Conservation (phyloP, 2,888 invertebrate species). For the Ormyrus rosae region DNA sequence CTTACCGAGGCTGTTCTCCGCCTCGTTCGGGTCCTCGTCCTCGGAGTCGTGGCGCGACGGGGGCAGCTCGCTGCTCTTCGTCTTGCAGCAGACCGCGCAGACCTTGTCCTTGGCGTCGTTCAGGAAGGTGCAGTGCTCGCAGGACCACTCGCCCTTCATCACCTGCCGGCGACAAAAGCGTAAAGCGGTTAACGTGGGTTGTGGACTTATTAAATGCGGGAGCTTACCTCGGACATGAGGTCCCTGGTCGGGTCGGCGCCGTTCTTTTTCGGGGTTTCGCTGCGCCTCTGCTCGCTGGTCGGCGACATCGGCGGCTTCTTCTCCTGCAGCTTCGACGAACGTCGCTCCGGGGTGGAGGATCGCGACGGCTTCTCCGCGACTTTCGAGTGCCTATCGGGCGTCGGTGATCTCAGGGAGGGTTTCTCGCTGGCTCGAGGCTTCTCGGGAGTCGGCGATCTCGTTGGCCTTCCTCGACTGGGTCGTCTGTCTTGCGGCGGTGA, state of each 20-base stretch:
- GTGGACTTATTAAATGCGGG: not conserved
- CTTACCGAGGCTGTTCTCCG: conserved; percentile 62
- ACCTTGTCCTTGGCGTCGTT: conserved; percentile 88
- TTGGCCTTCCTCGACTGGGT: not conserved
- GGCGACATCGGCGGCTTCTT: conserved; percentile 52
- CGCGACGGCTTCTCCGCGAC: not conserved
- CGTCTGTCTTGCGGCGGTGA: conserved; percentile 32
- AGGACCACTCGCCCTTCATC: conserved; percentile 82
- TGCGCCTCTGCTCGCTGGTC: conserved; percentile 16
- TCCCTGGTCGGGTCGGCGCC: conserved; percentile 27
- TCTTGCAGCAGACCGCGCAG: conserved; percentile 92
- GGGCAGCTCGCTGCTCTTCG: conserved; percentile 75
- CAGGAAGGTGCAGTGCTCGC: conserved; percentile 93
- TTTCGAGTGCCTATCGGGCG: conserved; percentile 24
- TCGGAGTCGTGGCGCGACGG: conserved; percentile 57
- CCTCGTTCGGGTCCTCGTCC: conserved; percentile 53
- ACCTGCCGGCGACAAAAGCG: conserved; percentile 12
- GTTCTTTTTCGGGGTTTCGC: conserved; percentile 24
- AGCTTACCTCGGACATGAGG: conserved; percentile 45
- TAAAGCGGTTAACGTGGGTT: too few relatives aligned
- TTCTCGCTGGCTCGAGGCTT: not conserved
- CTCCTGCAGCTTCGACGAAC: conserved; percentile 24
- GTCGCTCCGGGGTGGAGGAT: conserved; percentile 30
- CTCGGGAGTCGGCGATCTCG: conserved; percentile 40
- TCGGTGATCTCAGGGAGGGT: conserved; percentile 9